Base-by-base conservation (phyloP, 30 jellyfish, hydroid and myxozoan species). In the Aurelia sp. region DNA sequence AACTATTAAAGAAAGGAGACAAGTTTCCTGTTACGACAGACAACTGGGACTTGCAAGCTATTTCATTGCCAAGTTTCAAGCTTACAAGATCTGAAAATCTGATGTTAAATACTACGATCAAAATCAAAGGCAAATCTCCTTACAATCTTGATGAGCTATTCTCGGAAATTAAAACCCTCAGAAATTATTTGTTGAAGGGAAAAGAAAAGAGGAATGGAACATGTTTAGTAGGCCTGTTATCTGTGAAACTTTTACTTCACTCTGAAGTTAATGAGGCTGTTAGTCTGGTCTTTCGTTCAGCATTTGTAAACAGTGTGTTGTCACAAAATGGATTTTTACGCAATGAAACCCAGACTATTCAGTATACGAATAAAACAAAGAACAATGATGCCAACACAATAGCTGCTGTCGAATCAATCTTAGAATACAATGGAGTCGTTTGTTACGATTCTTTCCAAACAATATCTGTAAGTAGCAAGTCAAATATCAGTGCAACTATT, bases 51-150 rank as follows among this genome's bases (percentile, higher is more conserved):
- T 59, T 59, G 13, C 72, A 53, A 78, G 86, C 86, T 17, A 13
- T 64, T 44, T 65, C 72, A 13, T 63, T 78, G 20, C 89, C 89
- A 30, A 78, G 58, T 10, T 78, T 78, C 89, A 78, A 64, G 50
- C 35, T 78, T 8, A 41, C 72, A 19, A 64, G 55, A 40, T 19
- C 74, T 50, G 68, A 78, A 63, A 48, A 44, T 10, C 60, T 44
- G 22, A 41, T 38, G 89, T 6, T 5, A 47, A 70, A 78, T 63
- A 38, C 33, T n/a, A 18, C 69, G 2, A 4, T 59, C 33, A 44
- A 59, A 59, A 38, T 38, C 50, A 20, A 59, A 13, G 69, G 35
- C 16, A 59, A 59, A 12, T 4, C 9, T 21, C 12, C 30, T 59
- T 59, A 59, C 33, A 30, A 10, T 59, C 24, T 59, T 3, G 69